Base-by-base conservation (phyloP, 1,140 invertebrate species). In the Diorhabda carinulata region DNA sequence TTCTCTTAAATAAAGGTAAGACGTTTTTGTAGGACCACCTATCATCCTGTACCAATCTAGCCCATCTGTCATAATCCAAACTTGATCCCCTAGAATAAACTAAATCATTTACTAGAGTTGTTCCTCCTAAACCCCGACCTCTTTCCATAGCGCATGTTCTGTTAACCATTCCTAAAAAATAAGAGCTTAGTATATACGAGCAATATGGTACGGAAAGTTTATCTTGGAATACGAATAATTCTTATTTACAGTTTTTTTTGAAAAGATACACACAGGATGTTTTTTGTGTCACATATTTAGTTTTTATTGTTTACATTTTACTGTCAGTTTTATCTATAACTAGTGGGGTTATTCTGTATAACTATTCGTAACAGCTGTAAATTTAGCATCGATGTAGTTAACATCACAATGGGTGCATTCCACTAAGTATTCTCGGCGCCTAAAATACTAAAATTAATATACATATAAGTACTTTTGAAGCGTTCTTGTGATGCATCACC, bases 21-120 rank as follows among this genome's bases (percentile, higher is more conserved):
- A 88, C 83, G 3, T 88, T 85, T n/a, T 86, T 78, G 72, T 87
- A 92, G 4, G 87, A 86, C 90, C 90, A 92, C 3, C 86, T 87
- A 0, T 78, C 71, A 52, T 90, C 90, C 8, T 72, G 70, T 52
- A 52, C 47, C 56, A 94, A 86, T 8, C 89, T 89, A 43, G 83
- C 83, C 91, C 91, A 92, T 4, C 82, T 73, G 74, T 92, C 84
- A 77, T 89, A 92, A 75, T 90, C 87, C 40, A 71, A 70, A 41
- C 83, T 82, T 78, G 89, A 78, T 0, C 89, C 86, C 73, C 90
- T 86, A 2, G 85, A 82, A 75, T 89, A 89, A 5, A 88, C 86
- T 87, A 92, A 88, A 42, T 84, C 86, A 77, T 90, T 89, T 5
- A 89, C 80, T 3, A 83, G 82, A 7, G 84, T 85, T 5, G 83